phyloP scores from a whole-genome alignment of 2,888 invertebrate genomes.

The Lepidonotus clava region DNA sequence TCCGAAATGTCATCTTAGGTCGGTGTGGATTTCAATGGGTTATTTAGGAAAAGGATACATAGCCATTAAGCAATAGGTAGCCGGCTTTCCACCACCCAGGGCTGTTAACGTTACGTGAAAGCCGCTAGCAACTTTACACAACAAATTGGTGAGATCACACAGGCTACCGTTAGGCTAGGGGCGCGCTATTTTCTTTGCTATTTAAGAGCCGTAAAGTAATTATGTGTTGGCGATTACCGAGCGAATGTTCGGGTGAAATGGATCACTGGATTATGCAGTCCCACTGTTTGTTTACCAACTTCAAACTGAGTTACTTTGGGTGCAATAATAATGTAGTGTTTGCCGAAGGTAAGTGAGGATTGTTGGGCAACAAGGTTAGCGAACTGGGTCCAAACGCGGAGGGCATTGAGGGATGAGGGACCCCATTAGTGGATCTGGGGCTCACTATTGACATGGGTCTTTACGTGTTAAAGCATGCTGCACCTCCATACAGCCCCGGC shows the following conservation, averaged over 20 bases:
- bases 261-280: neutral
- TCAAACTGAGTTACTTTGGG: neutral
- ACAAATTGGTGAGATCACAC: neutral
- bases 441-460: neutral
- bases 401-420: neutral
- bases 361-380: neutral
- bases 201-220: neutral
- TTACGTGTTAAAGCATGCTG: neutral
- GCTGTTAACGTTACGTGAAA: neutral
- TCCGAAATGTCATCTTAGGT: neutral
- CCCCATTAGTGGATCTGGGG: neutral
- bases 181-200: neutral
- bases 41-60: constrained; percentile 15
- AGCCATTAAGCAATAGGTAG: neutral
- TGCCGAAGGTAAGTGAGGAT: neutral
- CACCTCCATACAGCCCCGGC: neutral
- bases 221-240: constrained; percentile 15
- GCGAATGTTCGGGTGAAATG: neutral
- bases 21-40: constrained; percentile 13
- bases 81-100: neutral
- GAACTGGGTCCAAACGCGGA: neutral
- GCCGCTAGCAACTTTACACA: neutral
- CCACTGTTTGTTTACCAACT: constrained; percentile 8
- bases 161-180: neutral
- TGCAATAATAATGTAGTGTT: neutral